phyloP scores from a whole-genome alignment of 1,140 invertebrate genomes.

The Macrocentrus cingulum region DNA sequence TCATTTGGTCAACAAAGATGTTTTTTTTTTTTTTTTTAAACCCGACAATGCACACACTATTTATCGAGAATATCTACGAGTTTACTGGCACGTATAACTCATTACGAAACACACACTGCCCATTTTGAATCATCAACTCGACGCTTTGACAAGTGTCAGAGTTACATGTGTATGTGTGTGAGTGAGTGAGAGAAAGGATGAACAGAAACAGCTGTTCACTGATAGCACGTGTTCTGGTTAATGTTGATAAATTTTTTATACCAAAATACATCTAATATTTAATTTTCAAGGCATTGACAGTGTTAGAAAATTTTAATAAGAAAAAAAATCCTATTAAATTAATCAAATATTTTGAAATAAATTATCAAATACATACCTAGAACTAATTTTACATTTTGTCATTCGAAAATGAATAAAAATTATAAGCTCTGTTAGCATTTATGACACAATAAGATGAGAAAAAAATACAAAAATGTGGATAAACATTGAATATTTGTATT shows the following conservation, averaged over 20 bases:
- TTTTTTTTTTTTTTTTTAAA: too few species aligned
- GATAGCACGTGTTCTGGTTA: constrained; percentile 10
- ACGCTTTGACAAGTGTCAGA: not conserved
- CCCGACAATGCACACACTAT: constrained; percentile 13
- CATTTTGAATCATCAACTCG: constrained; percentile 40
- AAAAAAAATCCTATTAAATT: too few species aligned
- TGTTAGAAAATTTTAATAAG: too few species aligned
- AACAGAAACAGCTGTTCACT: constrained; percentile 27
- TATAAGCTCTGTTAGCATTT: too few species aligned
- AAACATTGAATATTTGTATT: too few species aligned
- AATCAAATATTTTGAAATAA: too few species aligned
- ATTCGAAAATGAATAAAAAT: too few species aligned
- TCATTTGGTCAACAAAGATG: not conserved
- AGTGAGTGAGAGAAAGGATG: not conserved
- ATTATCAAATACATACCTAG: too few species aligned
- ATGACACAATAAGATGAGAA: too few species aligned
- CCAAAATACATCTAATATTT: too few species aligned
- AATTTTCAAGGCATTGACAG: not conserved
- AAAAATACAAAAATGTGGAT: too few species aligned
- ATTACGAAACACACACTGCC: constrained; percentile 35
- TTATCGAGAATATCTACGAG: constrained; percentile 25
- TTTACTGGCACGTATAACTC: constrained; percentile 22
- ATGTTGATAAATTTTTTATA: not conserved
- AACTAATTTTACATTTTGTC: too few species aligned
- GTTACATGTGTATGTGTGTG: not conserved